Base-by-base conservation (phyloP, 30 jellyfish, hydroid and myxozoan genomes). In the Hydractinia echinata region DNA sequence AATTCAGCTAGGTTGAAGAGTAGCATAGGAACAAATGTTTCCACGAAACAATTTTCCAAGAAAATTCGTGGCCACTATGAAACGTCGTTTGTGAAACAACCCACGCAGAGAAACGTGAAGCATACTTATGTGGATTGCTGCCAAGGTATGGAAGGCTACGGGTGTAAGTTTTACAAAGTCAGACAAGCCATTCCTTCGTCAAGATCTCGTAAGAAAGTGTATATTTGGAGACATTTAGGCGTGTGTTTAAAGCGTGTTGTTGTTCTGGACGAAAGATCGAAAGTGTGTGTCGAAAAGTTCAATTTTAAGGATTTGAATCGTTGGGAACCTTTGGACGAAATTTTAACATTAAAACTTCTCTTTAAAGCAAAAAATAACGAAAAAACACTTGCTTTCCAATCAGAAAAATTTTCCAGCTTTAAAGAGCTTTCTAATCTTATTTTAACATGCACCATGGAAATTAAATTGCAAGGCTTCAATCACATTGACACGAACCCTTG, bases 41-140 rank as follows among this genome's bases (percentile, higher is more conserved):
- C 96, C 6, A 83, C 97, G 10, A 92, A 92, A 55, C 66, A 54
- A 61, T 83, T 82, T 55, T 81, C 82, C 6, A 87, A 87, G 72
- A 86, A 93, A 20, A 87, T 92, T 15, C 79, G 92, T 13, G 10
- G 56, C 15, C 94, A 86, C 55, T 92, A 92, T 73, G 98, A 92
- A 79, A 6, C 70, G 21, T 74, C 86, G 19, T 70, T 83, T 15
- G 83, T 85, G 9, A 87, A 85, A 73, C 66, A 69, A 54, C 96
- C 94, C 9, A 85, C 98, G 49, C 92, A 83, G 85, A 61, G 98
- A 53, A 92, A 92, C 54, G 96, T 96, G 4, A 92, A 87, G 51
- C 98, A 92, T 70, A 83, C 87, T 83, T 92, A 86, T 88, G 79
- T 92, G 48, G 98, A 92, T 87, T 92, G 98, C 73, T 92, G 98